Evolutionary conservation across 2,113 vertebrate species (phyloP), one percentile per base, ranked within the genome.

Genomic region (Cyprinodon tularosa): DNA sequence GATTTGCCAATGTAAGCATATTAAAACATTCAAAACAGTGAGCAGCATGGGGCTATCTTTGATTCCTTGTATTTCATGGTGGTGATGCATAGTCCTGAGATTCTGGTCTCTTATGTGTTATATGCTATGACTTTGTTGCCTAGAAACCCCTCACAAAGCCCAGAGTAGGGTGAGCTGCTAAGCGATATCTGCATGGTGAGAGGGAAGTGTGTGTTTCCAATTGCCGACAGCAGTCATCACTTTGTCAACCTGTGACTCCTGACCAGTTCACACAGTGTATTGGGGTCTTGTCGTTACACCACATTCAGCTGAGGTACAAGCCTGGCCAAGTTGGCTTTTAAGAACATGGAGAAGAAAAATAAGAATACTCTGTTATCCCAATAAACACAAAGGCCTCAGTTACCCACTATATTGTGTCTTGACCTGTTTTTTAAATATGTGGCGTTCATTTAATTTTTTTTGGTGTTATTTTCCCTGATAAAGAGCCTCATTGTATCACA

Each of bases 81-180:
- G 57, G 48, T 70, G 69, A 42, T 36, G 61, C 15, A 7, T 69
- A 67, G 53, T 45, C 57, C 61, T 74, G 59, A 45, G 17, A 48
- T 72, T 47, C 71, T 12, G 50, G 68, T 79, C 68, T 1, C 39
- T 69, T 8, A 42, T 60, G 48, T 6, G 11, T 72, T 68, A 47
- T 81, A 62, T 80, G 66, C 77, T 63, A n/a, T 66, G 20, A 66
- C 77, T 61, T 79, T 78, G 84, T 82, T 88, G 83, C 87, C 82
- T 84, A 78, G 83, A 76, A 87, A 89, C 89, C 66, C 57, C 72
- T 86, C 72, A n/a, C 50, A 74, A 12, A 48, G 45, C 72, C 53
- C 62, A 76, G 82, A 60, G 70, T 66, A 60, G 76, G 82, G 73
- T 87, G 75, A 38, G 80, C 38, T 75, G 69, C 77, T 84, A 84